Base-by-base conservation (phyloP, 2,888 invertebrate genomes). In the Pristionchus mayeri region DNA sequence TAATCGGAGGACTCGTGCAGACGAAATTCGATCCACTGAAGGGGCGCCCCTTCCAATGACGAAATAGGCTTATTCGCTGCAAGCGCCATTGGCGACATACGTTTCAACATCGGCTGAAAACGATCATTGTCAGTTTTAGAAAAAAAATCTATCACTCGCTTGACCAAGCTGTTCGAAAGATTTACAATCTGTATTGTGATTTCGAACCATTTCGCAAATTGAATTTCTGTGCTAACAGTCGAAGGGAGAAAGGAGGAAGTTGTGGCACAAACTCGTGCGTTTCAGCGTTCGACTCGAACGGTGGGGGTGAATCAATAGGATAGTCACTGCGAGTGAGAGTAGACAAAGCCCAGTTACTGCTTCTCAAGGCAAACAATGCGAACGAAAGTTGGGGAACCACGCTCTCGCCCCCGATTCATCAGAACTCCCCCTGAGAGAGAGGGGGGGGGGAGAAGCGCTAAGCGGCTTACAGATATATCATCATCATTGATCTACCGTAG, bases 331-430 rank as follows among this genome's bases (percentile, higher is more conserved):
- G 63, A 63, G 63, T 18, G 63, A 63, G 63, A 63, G 63, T 63
- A 34, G 63, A 63, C 63, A 63, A 63, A 63, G 63, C 63, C 63
- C 63, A 30, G 63, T 63, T 63, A 63, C 63, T 63, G 63, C 63
- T 63, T 63, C 34, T 63, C 6, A 63, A 63, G 21, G 63, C 63
- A 63, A 63, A 63, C 63, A 63, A 11, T 16, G n/a, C n/a, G n/a
- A n/a, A n/a, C n/a, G n/a, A n/a, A n/a, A 44, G 44, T 44, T 44
- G 44, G 13, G 44, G 13, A 13, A 44, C 6, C 44, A 44, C 7
- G 6, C 44, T 13, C 44, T 13, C 44, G 7, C 6, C 44, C 44
- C 27, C 60, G 60, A 24, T n/a, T n/a, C n/a, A n/a, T 63, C 63
- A 27, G 63, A 63, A 63, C 63, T 34, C 63, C 18, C 11, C 3